Conservation (phyloP, 2,888 invertebrate genomes). For the Andrena hattorfiana region DNA sequence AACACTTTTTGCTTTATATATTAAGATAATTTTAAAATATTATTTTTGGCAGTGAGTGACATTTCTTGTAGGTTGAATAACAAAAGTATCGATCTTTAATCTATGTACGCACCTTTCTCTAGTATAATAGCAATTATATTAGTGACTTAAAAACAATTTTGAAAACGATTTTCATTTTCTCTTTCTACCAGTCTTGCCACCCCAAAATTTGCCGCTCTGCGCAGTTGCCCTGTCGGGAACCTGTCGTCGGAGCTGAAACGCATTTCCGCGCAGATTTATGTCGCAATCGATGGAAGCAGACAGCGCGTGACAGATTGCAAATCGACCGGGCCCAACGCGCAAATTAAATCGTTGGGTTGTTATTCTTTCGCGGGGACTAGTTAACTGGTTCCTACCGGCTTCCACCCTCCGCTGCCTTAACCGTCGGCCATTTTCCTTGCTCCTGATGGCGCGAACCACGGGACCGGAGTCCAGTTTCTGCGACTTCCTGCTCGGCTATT, state of each 20-base stretch:
- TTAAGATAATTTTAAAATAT: too few species aligned
- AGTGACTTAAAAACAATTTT: too few species aligned
- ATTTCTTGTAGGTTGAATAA: too few species aligned
- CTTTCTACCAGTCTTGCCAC: neutral
- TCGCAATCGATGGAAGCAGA: conserved; percentile 52
- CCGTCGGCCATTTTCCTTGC: conserved; percentile 21
- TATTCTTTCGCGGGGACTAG: conserved; percentile 32
- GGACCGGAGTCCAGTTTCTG: conserved; percentile 52
- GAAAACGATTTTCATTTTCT: too few species aligned
- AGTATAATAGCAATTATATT: too few species aligned
- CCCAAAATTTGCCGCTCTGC: neutral
- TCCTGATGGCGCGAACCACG: conserved; percentile 30
- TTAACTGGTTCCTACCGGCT: neutral
- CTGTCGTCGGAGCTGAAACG: conserved; percentile 42
- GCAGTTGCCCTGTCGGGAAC: conserved; percentile 1
- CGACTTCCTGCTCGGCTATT: conserved; percentile 49
- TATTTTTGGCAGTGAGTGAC: too few species aligned
- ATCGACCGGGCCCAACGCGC: conserved; percentile 21
- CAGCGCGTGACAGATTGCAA: conserved; percentile 53
- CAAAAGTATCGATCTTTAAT: too few species aligned
- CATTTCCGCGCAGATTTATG: conserved; percentile 43
- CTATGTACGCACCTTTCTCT: too few species aligned
- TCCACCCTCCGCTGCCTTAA: conserved; percentile 15
- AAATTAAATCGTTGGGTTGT: conserved; percentile 53
- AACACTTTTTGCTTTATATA: too few species aligned